Evolutionary conservation across 2,113 vertebrate species (phyloP), one percentile per base, ranked within the genome.

Genomic region (Paradisaea rubra): DNA sequence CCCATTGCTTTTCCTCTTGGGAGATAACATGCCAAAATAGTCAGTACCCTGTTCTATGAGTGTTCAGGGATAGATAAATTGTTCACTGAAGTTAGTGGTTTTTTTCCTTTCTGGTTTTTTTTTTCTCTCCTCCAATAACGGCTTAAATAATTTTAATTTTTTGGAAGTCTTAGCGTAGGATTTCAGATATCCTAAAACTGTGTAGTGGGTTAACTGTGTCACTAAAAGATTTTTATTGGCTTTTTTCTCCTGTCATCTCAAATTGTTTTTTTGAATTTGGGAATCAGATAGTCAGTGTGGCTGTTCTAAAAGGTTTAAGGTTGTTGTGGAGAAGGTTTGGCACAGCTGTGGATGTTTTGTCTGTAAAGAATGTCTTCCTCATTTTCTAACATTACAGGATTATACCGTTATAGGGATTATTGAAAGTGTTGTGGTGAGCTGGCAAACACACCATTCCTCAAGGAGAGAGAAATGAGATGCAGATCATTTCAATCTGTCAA

Each of bases 1-100:
- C 86, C 80, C 56, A 41, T 92, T 60, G 89, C 94, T 81, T 92
- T 94, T 89, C 54, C 87, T 95, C 81, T 91, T 96, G 89, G 84
- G 81, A 94, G 35, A 69, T 76, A 89, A 76, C 50, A 54, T 77
- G 66, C 91, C 66, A 77, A 68, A 94, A 79, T 47, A 91, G 88
- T 64, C 91, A 71, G 70, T 89, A 73, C 39, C 15, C 64, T 83
- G 63, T 77, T 39, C 33, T 47, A 4, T 63, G 72, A 81, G 59
- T 69, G 52, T 64, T 94, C 52, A 64, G 77, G 74, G 30, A 90
- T 77, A 90, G 86, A 83, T 18, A 81, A 83, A 91, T 73, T 49
- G n/a, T 90, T 52, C 72, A 59, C 63, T 69, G 81, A 89, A n/a
- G 65, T 81, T 85, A 76, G 35, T 70, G 5, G 1, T 1, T 12